Evolutionary conservation across 2,888 invertebrate species (phyloP).

Genomic region (Drosophila diplacantha): DNA sequence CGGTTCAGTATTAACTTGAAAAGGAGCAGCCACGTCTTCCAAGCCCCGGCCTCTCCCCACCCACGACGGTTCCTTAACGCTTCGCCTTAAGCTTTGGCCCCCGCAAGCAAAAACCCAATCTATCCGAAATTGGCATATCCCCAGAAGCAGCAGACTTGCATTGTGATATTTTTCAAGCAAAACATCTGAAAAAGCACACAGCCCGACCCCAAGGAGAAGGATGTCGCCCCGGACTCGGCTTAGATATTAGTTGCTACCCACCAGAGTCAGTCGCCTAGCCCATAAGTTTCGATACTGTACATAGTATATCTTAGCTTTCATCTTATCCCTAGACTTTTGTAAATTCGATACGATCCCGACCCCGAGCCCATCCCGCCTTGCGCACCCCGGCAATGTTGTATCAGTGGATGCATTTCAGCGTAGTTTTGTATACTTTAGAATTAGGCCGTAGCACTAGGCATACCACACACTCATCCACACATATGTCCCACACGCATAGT

Average conservation of each 20-base stretch:
- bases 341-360: conserved; percentile 10
- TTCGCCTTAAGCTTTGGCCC: conserved; percentile 52
- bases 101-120: conserved; percentile 13
- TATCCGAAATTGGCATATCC: conserved; percentile 56
- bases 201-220: conserved; percentile 6
- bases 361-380: conserved; percentile 12
- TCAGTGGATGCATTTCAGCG: conserved; percentile 62
- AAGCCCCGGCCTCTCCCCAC: conserved; percentile 7
- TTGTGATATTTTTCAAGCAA: conserved; percentile 63
- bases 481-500: conserved; percentile 47
- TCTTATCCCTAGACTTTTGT: conserved; percentile 25
- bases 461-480: conserved; percentile 29
- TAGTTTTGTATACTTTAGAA: conserved; percentile 38
- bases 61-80: conserved; percentile 29
- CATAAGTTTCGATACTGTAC: conserved; percentile 38
- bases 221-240: conserved; percentile 10
- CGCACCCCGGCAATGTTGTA: conserved; percentile 47
- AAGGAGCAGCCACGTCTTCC: conserved; percentile 62
- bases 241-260: conserved; percentile 7
- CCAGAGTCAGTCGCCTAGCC: conserved; percentile 13
- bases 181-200: conserved; percentile 53
- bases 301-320: conserved; percentile 21
- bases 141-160: conserved; percentile 40
- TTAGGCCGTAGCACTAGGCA: conserved; percentile 43
- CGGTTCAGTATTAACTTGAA: conserved; percentile 27